These are phyloP conservation scores for Pachydiplax longipennis DNA, from an alignment of 2,888 invertebrate species.

Conservation along the genomic window DNA sequence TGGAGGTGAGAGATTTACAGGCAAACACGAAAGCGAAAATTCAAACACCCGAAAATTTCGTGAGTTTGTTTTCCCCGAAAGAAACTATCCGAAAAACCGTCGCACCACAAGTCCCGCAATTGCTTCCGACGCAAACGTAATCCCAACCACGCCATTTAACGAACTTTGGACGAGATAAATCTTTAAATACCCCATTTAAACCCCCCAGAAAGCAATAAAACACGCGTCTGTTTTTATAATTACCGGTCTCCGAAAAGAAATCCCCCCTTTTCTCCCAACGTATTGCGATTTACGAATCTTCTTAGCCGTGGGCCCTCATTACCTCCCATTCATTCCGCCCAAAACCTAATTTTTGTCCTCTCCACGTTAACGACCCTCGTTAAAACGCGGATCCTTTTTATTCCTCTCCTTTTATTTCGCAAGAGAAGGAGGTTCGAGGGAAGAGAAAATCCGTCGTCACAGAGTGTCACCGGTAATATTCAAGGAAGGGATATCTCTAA, in stretches of 20 bases:
- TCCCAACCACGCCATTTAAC: background rate
- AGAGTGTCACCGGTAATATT: background rate
- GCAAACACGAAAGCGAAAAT: too few species aligned
- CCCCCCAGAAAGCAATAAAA: background rate
- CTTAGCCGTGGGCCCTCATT: background rate
- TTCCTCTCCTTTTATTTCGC: background rate
- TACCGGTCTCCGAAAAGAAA: background rate
- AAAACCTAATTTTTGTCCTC: background rate
- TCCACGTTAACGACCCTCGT: conserved; percentile 22
- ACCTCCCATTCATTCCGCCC: background rate
- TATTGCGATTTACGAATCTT: background rate
- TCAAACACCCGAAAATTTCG: too few species aligned
- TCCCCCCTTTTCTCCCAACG: background rate
- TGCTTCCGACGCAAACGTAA: background rate
- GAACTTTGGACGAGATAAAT: background rate
- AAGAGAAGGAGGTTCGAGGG: background rate
- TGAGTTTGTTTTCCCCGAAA: too few species aligned
- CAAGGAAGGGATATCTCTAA: background rate
- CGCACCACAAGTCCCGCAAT: too few species aligned
- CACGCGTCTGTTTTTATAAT: background rate
- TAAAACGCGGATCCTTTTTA: background rate
- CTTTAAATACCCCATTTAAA: background rate
- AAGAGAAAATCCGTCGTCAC: background rate
- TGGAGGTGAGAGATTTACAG: too few species aligned
- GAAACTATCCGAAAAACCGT: too few species aligned